Percentiles rank a stretch among this genome's conserved stretches.
These are phyloP conservation scores for pig (Sus scrofa) DNA, from an alignment of 2,113 vertebrate genomes.

Conservation along the genomic window T2T-Sscrofa CM000812.6:289790001-289790500, in stretches of 20 bases:
- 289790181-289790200: neutral
- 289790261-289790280: neutral
- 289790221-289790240: neutral
- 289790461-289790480: neutral
- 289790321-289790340: neutral
- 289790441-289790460: fast-evolving
- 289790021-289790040: neutral
- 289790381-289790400: no score
- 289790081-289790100: no score
- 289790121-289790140: neutral
- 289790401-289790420: neutral
- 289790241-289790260: neutral
- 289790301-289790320: no score
- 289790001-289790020: neutral
- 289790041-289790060: neutral
- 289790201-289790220: neutral
- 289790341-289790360: neutral
- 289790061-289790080: neutral
- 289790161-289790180: neutral
- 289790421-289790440: neutral
- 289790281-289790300: neutral
- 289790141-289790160: neutral
- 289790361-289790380: neutral
- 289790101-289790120: neutral
- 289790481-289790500: neutral